Percentiles rank a stretch among this genome's conserved stretches.
These are phyloP conservation scores for Brachionichthys hirsutus DNA, from an alignment of 2,113 vertebrate species.

Conservation along the genomic window DNA sequence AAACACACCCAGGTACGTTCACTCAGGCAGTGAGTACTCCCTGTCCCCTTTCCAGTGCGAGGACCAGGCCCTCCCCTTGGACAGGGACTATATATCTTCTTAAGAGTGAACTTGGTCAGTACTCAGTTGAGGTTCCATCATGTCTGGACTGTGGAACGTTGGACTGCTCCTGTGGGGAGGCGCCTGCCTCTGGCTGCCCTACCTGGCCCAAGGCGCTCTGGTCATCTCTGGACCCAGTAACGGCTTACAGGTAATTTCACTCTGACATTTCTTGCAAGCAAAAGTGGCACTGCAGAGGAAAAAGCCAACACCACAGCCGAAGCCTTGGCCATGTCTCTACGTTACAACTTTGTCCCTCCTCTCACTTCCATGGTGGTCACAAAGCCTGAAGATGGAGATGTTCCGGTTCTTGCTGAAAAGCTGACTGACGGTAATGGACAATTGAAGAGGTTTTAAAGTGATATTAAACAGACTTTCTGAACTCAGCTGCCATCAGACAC, in stretches of 20 bases:
- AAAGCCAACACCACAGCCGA: conserved; percentile 62
- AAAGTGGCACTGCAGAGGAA: conserved; percentile 69
- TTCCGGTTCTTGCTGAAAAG: conserved; percentile 82
- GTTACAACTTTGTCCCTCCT: conserved; percentile 87
- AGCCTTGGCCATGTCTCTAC: conserved; percentile 83
- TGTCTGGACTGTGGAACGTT: conserved; percentile 65
- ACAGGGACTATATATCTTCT: conserved; percentile 18
- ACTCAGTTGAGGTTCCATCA: conserved; percentile 60
- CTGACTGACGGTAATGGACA: conserved; percentile 75
- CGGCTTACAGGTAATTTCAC: conserved; percentile 48
- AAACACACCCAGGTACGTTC: too few species aligned
- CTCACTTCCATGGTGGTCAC: conserved; percentile 93
- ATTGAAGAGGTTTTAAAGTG: not conserved
- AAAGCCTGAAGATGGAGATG: conserved; percentile 73
- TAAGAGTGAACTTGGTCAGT: conserved; percentile 46
- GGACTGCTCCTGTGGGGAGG: conserved; percentile 60
- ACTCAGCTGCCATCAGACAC: too few species aligned
- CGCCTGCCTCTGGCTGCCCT: conserved; percentile 37
- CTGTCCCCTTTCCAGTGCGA: too few species aligned
- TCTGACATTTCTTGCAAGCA: conserved; percentile 61
- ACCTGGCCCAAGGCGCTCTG: conserved; percentile 35
- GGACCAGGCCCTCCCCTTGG: conserved; percentile 35
- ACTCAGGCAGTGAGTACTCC: too few species aligned
- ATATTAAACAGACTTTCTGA: too few species aligned
- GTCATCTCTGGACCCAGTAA: conserved; percentile 32